Evolutionary conservation across 1,140 invertebrate genomes (phyloP).

Genomic region (Homarus americanus): DNA sequence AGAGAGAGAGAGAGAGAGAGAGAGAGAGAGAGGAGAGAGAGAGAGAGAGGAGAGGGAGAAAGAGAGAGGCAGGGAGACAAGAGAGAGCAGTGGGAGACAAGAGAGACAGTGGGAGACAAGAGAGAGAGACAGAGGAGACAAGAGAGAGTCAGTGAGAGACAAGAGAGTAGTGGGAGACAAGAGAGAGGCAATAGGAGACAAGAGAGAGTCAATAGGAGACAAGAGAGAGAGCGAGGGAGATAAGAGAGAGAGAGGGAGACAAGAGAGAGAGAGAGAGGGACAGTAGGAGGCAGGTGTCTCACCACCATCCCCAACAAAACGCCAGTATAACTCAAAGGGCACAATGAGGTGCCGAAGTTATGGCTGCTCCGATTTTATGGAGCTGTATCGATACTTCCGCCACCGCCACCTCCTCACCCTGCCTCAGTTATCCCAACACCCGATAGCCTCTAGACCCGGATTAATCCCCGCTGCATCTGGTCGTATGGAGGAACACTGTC

Average conservation of each 20-base stretch:
- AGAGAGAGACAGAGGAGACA: not conserved
- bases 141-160: no score
- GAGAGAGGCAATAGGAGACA: no score
- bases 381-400: conserved; percentile 5
- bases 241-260: not conserved
- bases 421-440: conserved; percentile 2
- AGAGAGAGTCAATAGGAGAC: not conserved
- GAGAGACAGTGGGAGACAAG: not conserved
- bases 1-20: conserved; percentile 3
- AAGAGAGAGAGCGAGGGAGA: not conserved
- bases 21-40: not conserved
- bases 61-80: not conserved
- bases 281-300: not conserved
- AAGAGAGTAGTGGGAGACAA: not conserved
- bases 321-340: not conserved
- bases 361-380: conserved; percentile 9
- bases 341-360: conserved; percentile 1
- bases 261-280: not conserved
- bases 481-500: no score
- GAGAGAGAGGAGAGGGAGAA: not conserved
- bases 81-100: not conserved
- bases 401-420: no score
- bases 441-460: not conserved
- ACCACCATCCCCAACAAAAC: not conserved
- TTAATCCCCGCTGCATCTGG: not conserved